A percentile compares a stretch with the other conserved stretches of the same genome.
Evolutionary conservation across 2,888 invertebrate genomes (phyloP).

Genomic region (Drosophila quasianomalipes): DNA sequence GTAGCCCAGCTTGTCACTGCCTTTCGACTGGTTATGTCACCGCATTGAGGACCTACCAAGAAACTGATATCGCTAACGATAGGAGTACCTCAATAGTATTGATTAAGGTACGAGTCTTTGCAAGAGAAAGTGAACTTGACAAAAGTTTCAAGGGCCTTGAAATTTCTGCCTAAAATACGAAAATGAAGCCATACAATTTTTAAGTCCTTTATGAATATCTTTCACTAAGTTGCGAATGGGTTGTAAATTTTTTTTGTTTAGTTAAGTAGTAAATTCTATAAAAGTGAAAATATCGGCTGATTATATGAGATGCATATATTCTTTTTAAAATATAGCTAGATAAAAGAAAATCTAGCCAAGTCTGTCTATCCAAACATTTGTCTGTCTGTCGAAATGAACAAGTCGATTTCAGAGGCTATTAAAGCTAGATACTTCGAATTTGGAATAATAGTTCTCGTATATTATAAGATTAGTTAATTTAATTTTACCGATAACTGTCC

Average conservation of each 20-base stretch:
- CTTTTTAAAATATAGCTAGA: neutral
- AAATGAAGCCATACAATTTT: neutral
- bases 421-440: neutral
- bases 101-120: neutral
- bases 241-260: neutral
- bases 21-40: slow-evolving; percentile 11
- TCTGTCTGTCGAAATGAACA: neutral
- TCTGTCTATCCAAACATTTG: neutral
- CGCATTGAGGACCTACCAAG: slow-evolving; percentile 56
- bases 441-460: neutral
- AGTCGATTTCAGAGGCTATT: neutral
- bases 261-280: neutral
- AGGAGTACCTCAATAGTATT: neutral
- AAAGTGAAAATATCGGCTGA: neutral
- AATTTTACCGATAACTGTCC: fast-evolving
- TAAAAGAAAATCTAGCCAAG: neutral
- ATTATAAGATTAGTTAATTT: neutral
- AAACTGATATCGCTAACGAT: neutral
- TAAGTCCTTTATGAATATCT: fast-evolving
- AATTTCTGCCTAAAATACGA: neutral
- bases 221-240: neutral
- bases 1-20: slow-evolving; percentile 70
- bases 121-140: neutral
- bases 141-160: neutral
- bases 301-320: neutral